Base-by-base conservation (phyloP, 1,140 invertebrate species). In the Lucilia sericata region DNA sequence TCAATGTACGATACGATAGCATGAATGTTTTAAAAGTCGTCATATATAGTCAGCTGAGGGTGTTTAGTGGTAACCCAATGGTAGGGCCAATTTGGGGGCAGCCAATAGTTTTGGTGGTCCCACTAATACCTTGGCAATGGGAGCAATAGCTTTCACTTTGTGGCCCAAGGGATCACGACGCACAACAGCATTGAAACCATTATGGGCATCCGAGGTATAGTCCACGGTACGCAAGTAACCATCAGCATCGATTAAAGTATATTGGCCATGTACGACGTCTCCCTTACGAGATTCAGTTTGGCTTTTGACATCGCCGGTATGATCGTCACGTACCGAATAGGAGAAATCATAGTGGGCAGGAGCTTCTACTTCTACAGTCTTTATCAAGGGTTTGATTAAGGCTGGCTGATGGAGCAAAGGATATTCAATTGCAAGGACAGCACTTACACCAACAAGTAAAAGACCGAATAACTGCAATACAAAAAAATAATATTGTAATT, bases 221-320 rank as follows among this genome's bases (percentile, higher is more conserved):
- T 94, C 93, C 21, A 95, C 94, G 30, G 92, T 93, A 85, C 94
- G 92, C 75, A 93, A 88, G 84, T 93, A 93, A 65, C 94, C 93
- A 87, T 94, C 94, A 82, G 94, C 91, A 34, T 94, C 93, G 47
- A 93, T 91, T 14, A 94, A 86, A 0, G 92, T 92, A 88, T 94
- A 94, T 84, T 92, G 91, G 13, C 94, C 93, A 85, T 92, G 91
- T 17, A 93, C 93, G 49, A 92, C 91, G 85, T 94, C 93, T 0
- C 93, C 91, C 85, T 92, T 91, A n/a, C 92, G 88, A 19, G 91
- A 90, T 87, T 93, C 93, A 65, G 92, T 87, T 85, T 93, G 93
- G 85, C 91, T 91, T 87, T 93, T 93, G 84, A 92, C 90, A 87
- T 94, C 93, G 10, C 92, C 92, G 47, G 93, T 93, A 88, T 93